phyloP scores from a whole-genome alignment of 2,797 vertebrate genomes.

The Notolepis coatsorum region DNA sequence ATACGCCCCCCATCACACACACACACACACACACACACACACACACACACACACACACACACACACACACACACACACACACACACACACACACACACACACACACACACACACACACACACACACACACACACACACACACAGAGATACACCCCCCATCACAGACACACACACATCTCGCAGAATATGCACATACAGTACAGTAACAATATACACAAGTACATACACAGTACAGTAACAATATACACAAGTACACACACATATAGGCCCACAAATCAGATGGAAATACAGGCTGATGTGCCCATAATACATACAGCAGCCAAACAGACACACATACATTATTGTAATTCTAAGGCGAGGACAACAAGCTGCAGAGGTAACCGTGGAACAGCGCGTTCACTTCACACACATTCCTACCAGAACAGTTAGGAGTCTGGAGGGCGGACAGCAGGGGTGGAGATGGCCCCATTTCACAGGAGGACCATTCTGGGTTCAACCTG shows the following conservation, averaged over 20 bases:
- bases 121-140: slow-evolving; percentile 1
- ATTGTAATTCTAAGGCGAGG: slow-evolving; percentile 18
- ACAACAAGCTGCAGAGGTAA: slow-evolving; percentile 5
- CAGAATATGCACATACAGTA: slow-evolving; percentile 42
- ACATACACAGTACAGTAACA: too few relatives aligned
- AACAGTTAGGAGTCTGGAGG: background rate
- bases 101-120: background rate
- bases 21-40: slow-evolving; percentile 29
- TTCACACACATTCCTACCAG: slow-evolving; percentile 23
- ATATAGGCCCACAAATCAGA: too few relatives aligned
- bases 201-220: too few relatives aligned
- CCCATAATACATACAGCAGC: background rate
- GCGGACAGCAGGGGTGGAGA: background rate
- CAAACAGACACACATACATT: slow-evolving; percentile 26
- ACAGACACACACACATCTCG: slow-evolving; percentile 22
- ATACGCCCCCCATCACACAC: slow-evolving; percentile 36
- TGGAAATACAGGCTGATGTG: background rate
- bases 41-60: slow-evolving; percentile 40
- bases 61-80: slow-evolving; percentile 30
- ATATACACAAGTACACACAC: too few relatives aligned
- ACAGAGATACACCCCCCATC: background rate
- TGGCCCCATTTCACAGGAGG: slow-evolving; percentile 16
- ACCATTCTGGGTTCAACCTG: slow-evolving; percentile 25
- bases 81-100: slow-evolving; percentile 17
- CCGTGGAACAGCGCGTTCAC: slow-evolving; percentile 5